Base-by-base conservation (phyloP, 2,113 vertebrate species). In the Deroptyus accipitrinus region DNA sequence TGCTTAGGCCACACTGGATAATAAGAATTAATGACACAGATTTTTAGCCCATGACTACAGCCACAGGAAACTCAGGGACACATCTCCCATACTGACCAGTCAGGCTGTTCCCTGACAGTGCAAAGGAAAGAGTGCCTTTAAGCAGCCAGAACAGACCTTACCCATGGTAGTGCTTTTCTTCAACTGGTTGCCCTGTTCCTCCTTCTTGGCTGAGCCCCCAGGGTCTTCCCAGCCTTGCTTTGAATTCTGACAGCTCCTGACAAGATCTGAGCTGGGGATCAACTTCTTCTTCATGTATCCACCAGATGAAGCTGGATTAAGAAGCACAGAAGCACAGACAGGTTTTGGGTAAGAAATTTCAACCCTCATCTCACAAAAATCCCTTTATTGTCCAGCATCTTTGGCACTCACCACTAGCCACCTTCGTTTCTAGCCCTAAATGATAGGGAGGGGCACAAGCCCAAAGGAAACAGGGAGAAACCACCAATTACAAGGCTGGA, bases 211-310 rank as follows among this genome's bases (percentile, higher is more conserved):
- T 67, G 84, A 78, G 13, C 9, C 31, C 18, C 18, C 33, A 76
- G 66, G 42, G 52, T 96, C 88, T 82, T 96, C 76, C 94, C 95
- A 96, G 35, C 44, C 72, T 74, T 94, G 88, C 10, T 83, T 57
- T 46, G 62, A 41, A 84, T 88, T 89, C 63, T 92, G 93, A 94
- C 93, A 98, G 67, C 88, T 92, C 39, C 2, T 89, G 35, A 75
- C 39, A 79, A 96, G 63, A 76, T 96, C 96, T n/a, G 91, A 63
- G 44, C 84, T 92, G 35, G 94, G 92, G 17, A 95, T 78, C 79
- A 97, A 85, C 73, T 87, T 76, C 86, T 96, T 97, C 91, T 92
- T 97, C 1, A 2, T 13, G 30, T 48, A 78, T 39, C 80, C 86
- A 86, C 77, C 69, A 80, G 94, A 79, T 2, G 82, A 90, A 66